Base-by-base conservation (phyloP, 92 coral and sea anemone species). In the Parazoanthus swiftii region DNA sequence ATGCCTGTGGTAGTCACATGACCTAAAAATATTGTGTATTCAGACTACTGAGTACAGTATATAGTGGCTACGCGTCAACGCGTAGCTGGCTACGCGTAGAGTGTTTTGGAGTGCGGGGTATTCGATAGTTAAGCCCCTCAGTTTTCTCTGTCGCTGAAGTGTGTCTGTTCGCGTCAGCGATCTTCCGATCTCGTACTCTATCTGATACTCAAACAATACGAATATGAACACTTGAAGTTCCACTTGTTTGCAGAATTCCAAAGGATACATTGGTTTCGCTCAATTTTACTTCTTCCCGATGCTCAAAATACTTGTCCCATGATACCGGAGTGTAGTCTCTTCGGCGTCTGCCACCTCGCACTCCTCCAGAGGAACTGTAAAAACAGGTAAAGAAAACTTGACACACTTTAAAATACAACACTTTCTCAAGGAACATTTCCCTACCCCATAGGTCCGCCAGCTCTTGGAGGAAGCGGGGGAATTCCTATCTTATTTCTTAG, bases 241-340 rank as follows among this genome's bases (percentile, higher is more conserved):
- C 9, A 23, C 26, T 63, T 20, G 26, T 63, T 63, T 63, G 25
- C 29, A 1, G 15, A 48, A 38, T 59, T 23, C 18, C 29, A 88
- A 39, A 92, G 91, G 98, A 97, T 97, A 97, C 99, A 86, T 91
- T 92, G 44, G 76, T 94, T 16, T 88, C 96, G 26, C 90, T 91
- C 78, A 97, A 90, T 36, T 72, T 82, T 37, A 97, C 91, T 85
- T 97, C 98, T 74, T 93, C 90, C 70, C 86, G 82, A 65, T 78
- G 84, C 33, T 95, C 97, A 76, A 97, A 97, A 88, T 91, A 97
- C 9, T 90, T 88, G 79, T 94, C 94, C 99, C 99, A 97, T 8
- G 94, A 85, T 6, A 97, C 90, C 4, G 98, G 98, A 3, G 95
- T 82, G 81, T 97, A 97, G 81, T 97, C 98, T 82, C 94, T 88